Percentiles rank a stretch among this genome's conserved stretches.
phyloP scores from a whole-genome alignment of 2,113 vertebrate species.

The Entelurus aequoreus region DNA sequence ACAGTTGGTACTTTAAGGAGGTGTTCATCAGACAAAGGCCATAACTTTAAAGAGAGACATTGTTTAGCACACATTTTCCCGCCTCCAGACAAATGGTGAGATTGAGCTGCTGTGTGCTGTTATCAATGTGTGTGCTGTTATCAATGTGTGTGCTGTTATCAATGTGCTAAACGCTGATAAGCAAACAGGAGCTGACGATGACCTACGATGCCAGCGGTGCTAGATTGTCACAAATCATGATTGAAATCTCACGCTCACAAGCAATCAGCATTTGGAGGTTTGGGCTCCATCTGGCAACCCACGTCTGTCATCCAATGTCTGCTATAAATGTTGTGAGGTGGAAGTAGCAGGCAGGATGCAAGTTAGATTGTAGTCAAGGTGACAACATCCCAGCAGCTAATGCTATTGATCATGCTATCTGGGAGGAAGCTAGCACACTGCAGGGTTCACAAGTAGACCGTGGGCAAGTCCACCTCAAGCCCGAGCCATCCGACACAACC shows the following conservation, averaged over 20 bases:
- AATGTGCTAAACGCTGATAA: conserved; percentile 66
- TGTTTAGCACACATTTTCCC: conserved; percentile 47
- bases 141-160: conserved; percentile 51
- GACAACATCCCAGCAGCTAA: not conserved
- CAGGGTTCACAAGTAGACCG: too few species aligned
- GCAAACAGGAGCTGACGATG: conserved; percentile 71
- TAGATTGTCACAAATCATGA: conserved; percentile 72
- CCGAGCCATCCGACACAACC: too few species aligned
- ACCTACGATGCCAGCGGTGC: conserved; percentile 71
- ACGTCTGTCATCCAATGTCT: conserved; percentile 19
- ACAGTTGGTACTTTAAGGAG: too few species aligned
- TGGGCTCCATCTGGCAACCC: not conserved
- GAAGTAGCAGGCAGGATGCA: not conserved
- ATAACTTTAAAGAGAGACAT: conserved; percentile 47
- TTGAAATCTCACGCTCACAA: conserved; percentile 69
- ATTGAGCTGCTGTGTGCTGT: conserved; percentile 48
- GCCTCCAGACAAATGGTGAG: conserved; percentile 42
- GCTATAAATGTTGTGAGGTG: conserved; percentile 8
- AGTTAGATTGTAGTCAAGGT: not conserved
- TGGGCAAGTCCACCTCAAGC: too few species aligned
- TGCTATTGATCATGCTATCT: not conserved
- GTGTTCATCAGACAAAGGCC: conserved; percentile 29
- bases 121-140: conserved; percentile 66
- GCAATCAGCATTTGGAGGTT: conserved; percentile 52
- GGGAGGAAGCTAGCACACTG: not conserved